Evolutionary conservation across 2,888 invertebrate species (phyloP).

Genomic region (Cecidostiba fungosa): DNA sequence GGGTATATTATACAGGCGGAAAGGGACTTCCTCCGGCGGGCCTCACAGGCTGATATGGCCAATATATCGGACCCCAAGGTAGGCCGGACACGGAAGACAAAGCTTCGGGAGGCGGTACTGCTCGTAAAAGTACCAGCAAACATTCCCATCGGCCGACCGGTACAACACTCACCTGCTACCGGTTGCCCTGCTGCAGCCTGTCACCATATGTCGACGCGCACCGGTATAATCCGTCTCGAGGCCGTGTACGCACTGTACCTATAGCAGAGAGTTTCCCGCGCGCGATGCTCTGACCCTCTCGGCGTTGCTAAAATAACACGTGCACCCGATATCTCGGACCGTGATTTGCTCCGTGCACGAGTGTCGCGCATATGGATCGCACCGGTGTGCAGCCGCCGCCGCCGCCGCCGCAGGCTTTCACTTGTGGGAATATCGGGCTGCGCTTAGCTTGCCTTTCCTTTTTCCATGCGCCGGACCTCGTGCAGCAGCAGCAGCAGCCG

Average conservation of each 20-base stretch:
- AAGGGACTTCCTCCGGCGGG: slow-evolving; percentile 50
- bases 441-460: slow-evolving; percentile 21
- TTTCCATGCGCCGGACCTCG: slow-evolving; percentile 13
- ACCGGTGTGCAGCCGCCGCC: slow-evolving; percentile 22
- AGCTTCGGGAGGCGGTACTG: slow-evolving; percentile 44
- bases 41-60: slow-evolving; percentile 38
- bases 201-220: slow-evolving; percentile 63
- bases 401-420: slow-evolving; percentile 46
- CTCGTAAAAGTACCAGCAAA: slow-evolving; percentile 70
- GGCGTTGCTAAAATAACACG: slow-evolving; percentile 8
- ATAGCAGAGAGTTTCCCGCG: slow-evolving; percentile 14
- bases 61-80: slow-evolving; percentile 38
- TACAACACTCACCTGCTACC: slow-evolving; percentile 76
- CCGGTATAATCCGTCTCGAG: slow-evolving; percentile 1
- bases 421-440: slow-evolving; percentile 29
- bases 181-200: slow-evolving; percentile 67
- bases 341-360: slow-evolving; percentile 47
- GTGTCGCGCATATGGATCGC: slow-evolving; percentile 60
- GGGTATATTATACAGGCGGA: slow-evolving; percentile 8
- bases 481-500: background rate
- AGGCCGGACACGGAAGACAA: slow-evolving; percentile 26
- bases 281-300: background rate
- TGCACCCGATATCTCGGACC: slow-evolving; percentile 13
- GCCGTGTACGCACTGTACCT: too few species aligned
- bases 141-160: slow-evolving; percentile 73